A percentile compares a stretch with the other conserved stretches of the same genome.
Evolutionary conservation across 1,140 invertebrate genomes (phyloP).

Genomic region (Diprion similis): DNA sequence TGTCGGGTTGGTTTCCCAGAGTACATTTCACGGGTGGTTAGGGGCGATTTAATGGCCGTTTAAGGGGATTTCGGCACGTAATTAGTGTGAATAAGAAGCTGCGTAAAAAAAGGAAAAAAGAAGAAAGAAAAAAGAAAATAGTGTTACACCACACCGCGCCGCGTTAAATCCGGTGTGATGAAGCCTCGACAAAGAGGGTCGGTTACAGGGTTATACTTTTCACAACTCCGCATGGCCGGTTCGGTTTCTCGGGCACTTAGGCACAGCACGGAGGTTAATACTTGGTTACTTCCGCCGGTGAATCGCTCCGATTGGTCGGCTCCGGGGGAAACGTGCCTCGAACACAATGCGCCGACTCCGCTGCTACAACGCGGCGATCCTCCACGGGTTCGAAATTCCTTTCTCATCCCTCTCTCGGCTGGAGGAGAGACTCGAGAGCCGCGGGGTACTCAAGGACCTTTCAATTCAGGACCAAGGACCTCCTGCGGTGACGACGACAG

Average conservation of each 20-base stretch:
- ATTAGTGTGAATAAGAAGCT: conserved; percentile 29
- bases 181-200: conserved; percentile 45
- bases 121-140: conserved; percentile 30
- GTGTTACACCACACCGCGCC: conserved; percentile 34
- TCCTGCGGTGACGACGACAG: conserved; percentile 52
- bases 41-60: conserved; percentile 43
- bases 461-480: conserved; percentile 31
- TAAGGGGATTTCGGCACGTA: conserved; percentile 45
- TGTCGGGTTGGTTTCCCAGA: too few relatives aligned
- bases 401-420: conserved; percentile 1
- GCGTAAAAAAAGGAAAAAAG: conserved; percentile 14
- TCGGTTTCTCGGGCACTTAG: conserved; percentile 18
- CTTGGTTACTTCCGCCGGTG: too few relatives aligned
- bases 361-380: neutral
- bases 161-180: conserved; percentile 33
- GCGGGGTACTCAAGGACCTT: too few relatives aligned
- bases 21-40: conserved; percentile 31
- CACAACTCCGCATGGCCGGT: conserved; percentile 11
- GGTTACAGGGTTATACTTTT: conserved; percentile 47
- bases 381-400: neutral
- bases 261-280: neutral
- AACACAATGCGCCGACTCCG: conserved; percentile 25
- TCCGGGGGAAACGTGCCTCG: conserved; percentile 35
- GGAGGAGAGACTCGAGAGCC: too few relatives aligned
- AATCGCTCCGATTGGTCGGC: conserved; percentile 31